phyloP scores from a whole-genome alignment of 2,888 invertebrate species.

The Diarsia rubi region DNA sequence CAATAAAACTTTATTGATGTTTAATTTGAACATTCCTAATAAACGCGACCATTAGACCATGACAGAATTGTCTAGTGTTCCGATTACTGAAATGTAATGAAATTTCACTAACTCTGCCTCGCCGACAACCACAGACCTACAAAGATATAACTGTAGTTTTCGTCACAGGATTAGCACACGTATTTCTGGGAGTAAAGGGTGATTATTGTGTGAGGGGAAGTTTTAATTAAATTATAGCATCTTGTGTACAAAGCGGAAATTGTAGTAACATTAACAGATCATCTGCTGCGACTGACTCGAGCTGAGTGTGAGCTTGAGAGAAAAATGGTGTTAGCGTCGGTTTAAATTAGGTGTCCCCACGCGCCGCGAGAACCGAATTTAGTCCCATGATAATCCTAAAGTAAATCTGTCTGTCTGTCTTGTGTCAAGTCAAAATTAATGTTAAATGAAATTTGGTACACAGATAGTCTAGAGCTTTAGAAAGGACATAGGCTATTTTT shows the following conservation, averaged over 20 bases:
- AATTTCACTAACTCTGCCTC: slow-evolving; percentile 72
- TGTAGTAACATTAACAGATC: slow-evolving; percentile 67
- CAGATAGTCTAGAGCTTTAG: too few species aligned
- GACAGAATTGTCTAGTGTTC: slow-evolving; percentile 70
- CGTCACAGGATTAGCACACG: slow-evolving; percentile 46
- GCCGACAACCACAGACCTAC: slow-evolving; percentile 45
- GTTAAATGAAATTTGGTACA: too few species aligned
- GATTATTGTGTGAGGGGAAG: slow-evolving; percentile 44
- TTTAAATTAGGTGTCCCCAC: not conserved
- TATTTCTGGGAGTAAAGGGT: slow-evolving; percentile 46
- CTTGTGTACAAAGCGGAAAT: slow-evolving; percentile 67
- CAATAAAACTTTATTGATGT: slow-evolving; percentile 60
- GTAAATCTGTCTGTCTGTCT: too few species aligned
- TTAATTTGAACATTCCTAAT: slow-evolving; percentile 69
- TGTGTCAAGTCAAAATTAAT: too few species aligned
- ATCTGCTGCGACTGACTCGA: slow-evolving; percentile 65
- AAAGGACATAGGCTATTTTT: too few species aligned
- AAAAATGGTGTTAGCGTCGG: slow-evolving; percentile 14
- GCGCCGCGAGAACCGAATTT: not conserved
- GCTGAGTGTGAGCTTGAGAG: slow-evolving; percentile 24
- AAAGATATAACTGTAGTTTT: slow-evolving; percentile 62
- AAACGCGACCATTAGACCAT: slow-evolving; percentile 71
- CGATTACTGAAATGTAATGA: slow-evolving; percentile 74
- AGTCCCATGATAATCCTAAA: not conserved
- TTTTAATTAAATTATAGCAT: slow-evolving; percentile 74